These are phyloP conservation scores for Sitta carolinensis DNA, from an alignment of 2,797 vertebrate genomes.

Conservation along the genomic window DNA sequence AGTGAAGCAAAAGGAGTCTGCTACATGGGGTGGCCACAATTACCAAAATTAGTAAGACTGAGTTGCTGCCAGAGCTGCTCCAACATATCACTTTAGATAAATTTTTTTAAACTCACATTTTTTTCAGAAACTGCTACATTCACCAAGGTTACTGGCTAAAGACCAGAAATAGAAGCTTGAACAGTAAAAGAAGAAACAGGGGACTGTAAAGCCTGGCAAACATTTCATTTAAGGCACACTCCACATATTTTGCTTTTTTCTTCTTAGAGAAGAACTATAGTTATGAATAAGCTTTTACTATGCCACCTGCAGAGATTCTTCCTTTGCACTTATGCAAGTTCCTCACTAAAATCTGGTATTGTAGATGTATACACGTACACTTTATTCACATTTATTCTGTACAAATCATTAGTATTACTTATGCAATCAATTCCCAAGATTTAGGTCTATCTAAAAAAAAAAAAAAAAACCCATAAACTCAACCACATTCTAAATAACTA, in stretches of 20 bases:
- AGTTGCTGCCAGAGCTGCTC: neutral
- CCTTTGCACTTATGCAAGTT: neutral
- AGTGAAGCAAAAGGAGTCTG: neutral
- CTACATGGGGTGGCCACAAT: neutral
- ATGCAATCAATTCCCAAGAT: neutral
- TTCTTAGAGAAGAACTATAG: neutral
- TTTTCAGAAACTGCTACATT: neutral
- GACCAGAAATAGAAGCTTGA: neutral
- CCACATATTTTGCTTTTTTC: fast-evolving
- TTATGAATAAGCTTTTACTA: neutral
- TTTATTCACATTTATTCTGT: neutral
- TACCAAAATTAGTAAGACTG: neutral
- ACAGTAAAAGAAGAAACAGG: neutral
- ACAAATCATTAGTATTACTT: neutral
- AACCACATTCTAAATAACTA: neutral
- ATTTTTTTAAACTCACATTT: neutral
- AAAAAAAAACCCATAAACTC: neutral
- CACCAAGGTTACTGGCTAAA: neutral
- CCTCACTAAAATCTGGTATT: neutral
- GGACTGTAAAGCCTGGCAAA: neutral
- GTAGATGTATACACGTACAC: fast-evolving
- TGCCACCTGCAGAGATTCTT: neutral
- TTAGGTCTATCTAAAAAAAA: neutral
- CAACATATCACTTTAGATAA: neutral
- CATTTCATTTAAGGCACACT: neutral